These are phyloP conservation scores for Agraylea sexmaculata DNA, from an alignment of 1,140 invertebrate genomes.

Conservation along the genomic window DNA sequence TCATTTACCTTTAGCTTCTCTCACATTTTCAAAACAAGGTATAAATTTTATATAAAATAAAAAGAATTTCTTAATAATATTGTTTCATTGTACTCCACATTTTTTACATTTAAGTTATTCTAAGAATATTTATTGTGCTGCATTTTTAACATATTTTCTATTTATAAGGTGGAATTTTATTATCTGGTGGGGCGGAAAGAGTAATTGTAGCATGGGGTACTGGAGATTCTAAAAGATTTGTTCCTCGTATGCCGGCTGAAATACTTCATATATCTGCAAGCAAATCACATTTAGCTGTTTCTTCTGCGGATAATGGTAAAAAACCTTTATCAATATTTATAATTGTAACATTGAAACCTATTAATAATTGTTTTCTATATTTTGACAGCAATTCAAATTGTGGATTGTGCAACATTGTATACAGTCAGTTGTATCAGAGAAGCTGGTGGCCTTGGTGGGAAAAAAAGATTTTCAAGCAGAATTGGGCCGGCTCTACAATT, in stretches of 20 bases:
- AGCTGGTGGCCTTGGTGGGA: conserved; percentile 17
- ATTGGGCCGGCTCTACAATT: conserved; percentile 26
- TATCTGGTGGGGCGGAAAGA: conserved; percentile 36
- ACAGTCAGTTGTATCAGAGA: conserved; percentile 15
- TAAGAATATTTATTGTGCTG: not conserved
- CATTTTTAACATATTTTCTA: conserved; percentile 11
- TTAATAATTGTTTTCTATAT: not conserved
- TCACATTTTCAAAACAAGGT: conserved; percentile 33
- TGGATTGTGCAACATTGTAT: conserved; percentile 12
- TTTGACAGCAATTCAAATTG: conserved; percentile 18
- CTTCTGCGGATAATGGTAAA: conserved; percentile 38
- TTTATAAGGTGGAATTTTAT: conserved; percentile 31
- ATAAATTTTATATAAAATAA: conserved; percentile 14
- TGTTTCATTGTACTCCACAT: too few relatives aligned
- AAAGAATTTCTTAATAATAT: too few relatives aligned
- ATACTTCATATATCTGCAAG: conserved; percentile 30
- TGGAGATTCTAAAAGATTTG: conserved; percentile 28
- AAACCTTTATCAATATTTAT: conserved; percentile 5
- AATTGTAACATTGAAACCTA: not conserved
- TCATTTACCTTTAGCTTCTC: conserved; percentile 30
- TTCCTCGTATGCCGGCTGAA: conserved; percentile 33
- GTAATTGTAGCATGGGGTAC: conserved; percentile 36
- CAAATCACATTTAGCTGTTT: conserved; percentile 28
- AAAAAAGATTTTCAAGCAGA: not conserved
- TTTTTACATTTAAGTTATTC: too few relatives aligned